phyloP scores from a whole-genome alignment of 2,797 vertebrate species.

The Sebastes hubbsi region DNA sequence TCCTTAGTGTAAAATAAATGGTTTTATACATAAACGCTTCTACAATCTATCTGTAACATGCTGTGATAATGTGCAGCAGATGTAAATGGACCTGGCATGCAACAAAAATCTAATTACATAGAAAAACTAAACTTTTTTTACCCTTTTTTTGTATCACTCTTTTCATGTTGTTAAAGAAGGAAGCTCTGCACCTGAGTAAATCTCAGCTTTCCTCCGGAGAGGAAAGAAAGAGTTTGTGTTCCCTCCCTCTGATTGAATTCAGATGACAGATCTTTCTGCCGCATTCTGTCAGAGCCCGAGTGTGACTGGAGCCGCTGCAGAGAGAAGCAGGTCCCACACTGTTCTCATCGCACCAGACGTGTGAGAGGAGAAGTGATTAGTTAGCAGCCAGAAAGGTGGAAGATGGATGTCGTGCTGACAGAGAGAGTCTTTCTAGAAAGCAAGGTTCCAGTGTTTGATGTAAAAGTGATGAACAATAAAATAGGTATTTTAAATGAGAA shows the following conservation, averaged over 20 bases:
- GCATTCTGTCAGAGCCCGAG: slow-evolving; percentile 76
- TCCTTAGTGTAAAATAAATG: neutral
- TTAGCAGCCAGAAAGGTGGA: slow-evolving; percentile 40
- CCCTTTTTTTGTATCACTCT: neutral
- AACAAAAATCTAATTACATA: neutral
- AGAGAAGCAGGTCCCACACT: slow-evolving; percentile 53
- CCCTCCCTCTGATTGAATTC: slow-evolving; percentile 62
- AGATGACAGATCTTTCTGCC: slow-evolving; percentile 71
- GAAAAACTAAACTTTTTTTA: neutral
- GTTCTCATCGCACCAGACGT: slow-evolving; percentile 43
- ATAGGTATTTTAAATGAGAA: neutral
- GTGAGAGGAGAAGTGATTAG: slow-evolving; percentile 39
- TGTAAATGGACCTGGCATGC: neutral
- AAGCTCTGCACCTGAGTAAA: slow-evolving; percentile 40
- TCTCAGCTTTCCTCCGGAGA: slow-evolving; percentile 21
- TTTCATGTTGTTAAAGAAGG: slow-evolving; percentile 14
- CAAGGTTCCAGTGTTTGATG: neutral
- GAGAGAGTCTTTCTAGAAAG: slow-evolving; percentile 15
- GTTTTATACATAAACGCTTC: neutral
- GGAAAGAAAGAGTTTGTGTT: slow-evolving; percentile 41
- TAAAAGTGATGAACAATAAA: slow-evolving; percentile 5
- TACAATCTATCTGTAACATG: neutral
- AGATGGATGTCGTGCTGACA: slow-evolving; percentile 38
- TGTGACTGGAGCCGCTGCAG: slow-evolving; percentile 67
- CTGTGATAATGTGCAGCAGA: neutral